phyloP scores from a whole-genome alignment of 1,140 invertebrate species.

The Tribolium madens region DNA sequence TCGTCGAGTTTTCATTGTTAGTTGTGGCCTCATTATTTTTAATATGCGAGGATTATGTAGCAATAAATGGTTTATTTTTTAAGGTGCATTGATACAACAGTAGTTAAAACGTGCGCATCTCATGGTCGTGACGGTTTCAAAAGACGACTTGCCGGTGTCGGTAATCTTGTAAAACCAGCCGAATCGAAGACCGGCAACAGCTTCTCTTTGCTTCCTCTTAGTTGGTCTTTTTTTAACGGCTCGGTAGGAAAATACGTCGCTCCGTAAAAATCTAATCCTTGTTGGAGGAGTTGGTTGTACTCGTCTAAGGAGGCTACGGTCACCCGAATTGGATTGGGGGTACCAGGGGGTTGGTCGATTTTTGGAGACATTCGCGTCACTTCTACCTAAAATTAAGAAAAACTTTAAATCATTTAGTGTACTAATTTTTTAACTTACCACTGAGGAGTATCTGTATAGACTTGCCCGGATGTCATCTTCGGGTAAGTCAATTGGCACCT shows the following conservation, averaged over 20 bases:
- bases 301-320: slow-evolving; percentile 85
- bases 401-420: not conserved
- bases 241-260: slow-evolving; percentile 88
- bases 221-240: slow-evolving; percentile 71
- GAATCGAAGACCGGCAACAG: slow-evolving; percentile 85
- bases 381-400: slow-evolving; percentile 64
- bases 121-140: slow-evolving; percentile 73
- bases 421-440: slow-evolving; percentile 71
- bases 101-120: not conserved
- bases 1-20: slow-evolving; percentile 21
- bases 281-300: slow-evolving; percentile 82
- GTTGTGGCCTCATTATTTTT: slow-evolving; percentile 30
- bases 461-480: slow-evolving; percentile 86
- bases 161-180: slow-evolving; percentile 82
- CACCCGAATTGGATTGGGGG: slow-evolving; percentile 75
- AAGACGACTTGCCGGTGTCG: slow-evolving; percentile 80
- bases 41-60: slow-evolving; percentile 2
- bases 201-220: slow-evolving; percentile 77
- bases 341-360: slow-evolving; percentile 67
- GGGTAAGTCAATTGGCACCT: slow-evolving; percentile 84
- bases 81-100: slow-evolving; percentile 32
- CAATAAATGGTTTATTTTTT: slow-evolving; percentile 33
- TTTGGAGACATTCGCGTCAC: slow-evolving; percentile 67
- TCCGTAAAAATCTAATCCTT: slow-evolving; percentile 86
- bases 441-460: slow-evolving; percentile 82